A percentile compares a stretch with the other conserved stretches of the same genome.
Evolutionary conservation across 2,888 invertebrate species (phyloP).

Genomic region (Pandemis heparana): DNA sequence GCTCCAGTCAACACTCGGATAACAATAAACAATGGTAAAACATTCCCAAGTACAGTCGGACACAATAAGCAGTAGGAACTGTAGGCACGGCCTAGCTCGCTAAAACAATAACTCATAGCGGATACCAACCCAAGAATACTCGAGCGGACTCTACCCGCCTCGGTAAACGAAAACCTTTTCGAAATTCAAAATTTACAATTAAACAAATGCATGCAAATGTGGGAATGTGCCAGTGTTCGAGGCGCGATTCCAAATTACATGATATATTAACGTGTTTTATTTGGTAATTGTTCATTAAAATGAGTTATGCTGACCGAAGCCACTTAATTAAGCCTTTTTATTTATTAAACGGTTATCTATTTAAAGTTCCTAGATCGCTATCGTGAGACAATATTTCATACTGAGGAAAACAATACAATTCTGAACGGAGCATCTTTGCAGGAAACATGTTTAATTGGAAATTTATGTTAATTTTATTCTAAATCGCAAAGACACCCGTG

Average conservation of each 20-base stretch:
- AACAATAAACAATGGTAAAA: conserved; percentile 63
- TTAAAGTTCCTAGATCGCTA: conserved; percentile 29
- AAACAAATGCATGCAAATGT: conserved; percentile 37
- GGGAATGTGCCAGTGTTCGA: conserved; percentile 21
- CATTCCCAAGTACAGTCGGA: conserved; percentile 58
- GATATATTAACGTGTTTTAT: conserved; percentile 28
- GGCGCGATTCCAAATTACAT: conserved; percentile 19
- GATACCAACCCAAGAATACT: conserved; percentile 37
- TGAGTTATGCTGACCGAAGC: conserved; percentile 41
- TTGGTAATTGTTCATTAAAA: conserved; percentile 41
- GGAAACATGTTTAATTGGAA: conserved; percentile 40
- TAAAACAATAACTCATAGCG: conserved; percentile 56
- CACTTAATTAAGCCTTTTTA: conserved; percentile 43
- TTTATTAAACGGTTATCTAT: conserved; percentile 39
- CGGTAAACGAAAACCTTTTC: conserved; percentile 18
- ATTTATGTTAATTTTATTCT: conserved; percentile 37
- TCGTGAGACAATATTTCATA: conserved; percentile 41
- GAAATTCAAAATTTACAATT: conserved; percentile 17
- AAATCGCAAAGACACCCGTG: conserved; percentile 33
- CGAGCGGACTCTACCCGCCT: conserved; percentile 27
- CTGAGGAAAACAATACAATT: conserved; percentile 36
- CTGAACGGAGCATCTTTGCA: conserved; percentile 35
- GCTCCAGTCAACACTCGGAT: conserved; percentile 52
- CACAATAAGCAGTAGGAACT: conserved; percentile 62
- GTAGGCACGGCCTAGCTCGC: conserved; percentile 59